Evolutionary conservation across 1,140 invertebrate genomes (phyloP).

Genomic region (Lepidurus arcticus): DNA sequence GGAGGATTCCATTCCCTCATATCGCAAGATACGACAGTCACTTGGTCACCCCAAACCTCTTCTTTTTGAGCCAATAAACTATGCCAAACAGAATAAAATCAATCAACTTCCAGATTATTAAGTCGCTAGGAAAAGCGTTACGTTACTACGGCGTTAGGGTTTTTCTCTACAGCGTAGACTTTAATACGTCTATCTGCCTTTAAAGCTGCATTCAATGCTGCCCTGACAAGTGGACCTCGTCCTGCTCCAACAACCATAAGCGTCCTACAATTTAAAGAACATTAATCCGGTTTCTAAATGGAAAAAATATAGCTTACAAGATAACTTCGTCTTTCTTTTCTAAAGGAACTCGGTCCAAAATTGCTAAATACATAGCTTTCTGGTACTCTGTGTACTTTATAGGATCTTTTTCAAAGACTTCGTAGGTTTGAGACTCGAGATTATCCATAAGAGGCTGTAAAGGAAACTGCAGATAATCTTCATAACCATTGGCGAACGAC

Average conservation of each 20-base stretch:
- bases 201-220: slow-evolving; percentile 71
- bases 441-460: slow-evolving; percentile 93
- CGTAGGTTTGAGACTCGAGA: slow-evolving; percentile 91
- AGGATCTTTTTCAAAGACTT: slow-evolving; percentile 97
- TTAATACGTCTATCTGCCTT: slow-evolving; percentile 58
- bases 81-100: slow-evolving; percentile 32
- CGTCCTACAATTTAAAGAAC: slow-evolving; percentile 44
- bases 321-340: slow-evolving; percentile 48
- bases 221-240: slow-evolving; percentile 84
- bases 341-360: slow-evolving; percentile 52
- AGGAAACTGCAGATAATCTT: slow-evolving; percentile 84
- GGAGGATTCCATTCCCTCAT: slow-evolving; percentile 79
- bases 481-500: slow-evolving; percentile 67
- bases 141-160: slow-evolving; percentile 91
- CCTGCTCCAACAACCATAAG: slow-evolving; percentile 94
- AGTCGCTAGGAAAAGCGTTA: slow-evolving; percentile 43
- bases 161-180: slow-evolving; percentile 97
- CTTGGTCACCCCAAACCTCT: slow-evolving; percentile 66
- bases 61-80: slow-evolving; percentile 69
- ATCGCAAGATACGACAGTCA: slow-evolving; percentile 74
- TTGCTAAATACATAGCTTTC: slow-evolving; percentile 68
- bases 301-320: slow-evolving; percentile 41
- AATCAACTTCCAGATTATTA: slow-evolving; percentile 37
- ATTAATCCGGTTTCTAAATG: background rate
- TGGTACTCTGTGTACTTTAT: slow-evolving; percentile 93